Conservation (phyloP, 2,797 vertebrate species). For the Meda fulgida region DNA sequence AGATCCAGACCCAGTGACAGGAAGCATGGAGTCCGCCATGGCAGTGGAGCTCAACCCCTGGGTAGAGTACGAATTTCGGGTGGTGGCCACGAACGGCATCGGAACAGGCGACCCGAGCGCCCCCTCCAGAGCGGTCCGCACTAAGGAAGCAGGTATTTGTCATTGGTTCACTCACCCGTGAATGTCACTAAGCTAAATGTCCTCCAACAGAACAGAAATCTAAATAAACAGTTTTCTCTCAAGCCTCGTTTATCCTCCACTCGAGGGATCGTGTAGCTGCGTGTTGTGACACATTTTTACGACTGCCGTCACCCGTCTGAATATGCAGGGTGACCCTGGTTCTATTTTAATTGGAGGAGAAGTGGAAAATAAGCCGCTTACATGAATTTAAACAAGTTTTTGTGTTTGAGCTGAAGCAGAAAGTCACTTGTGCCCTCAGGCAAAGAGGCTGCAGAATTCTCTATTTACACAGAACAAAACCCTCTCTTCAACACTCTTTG, state of each 20-base stretch:
- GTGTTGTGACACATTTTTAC: constrained; percentile 49
- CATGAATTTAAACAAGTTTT: constrained; percentile 74
- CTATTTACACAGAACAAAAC: constrained; percentile 71
- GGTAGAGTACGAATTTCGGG: constrained; percentile 98
- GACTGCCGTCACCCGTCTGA: constrained; percentile 46
- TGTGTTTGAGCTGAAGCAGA: constrained; percentile 69
- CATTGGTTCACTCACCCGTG: neutral
- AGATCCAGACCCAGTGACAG: constrained; percentile 93
- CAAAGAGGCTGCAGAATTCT: constrained; percentile 72
- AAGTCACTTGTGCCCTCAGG: constrained; percentile 66
- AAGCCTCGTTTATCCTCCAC: constrained; percentile 39
- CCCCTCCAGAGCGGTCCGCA: constrained; percentile 89
- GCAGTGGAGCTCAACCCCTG: constrained; percentile 94
- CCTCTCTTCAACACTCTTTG: constrained; percentile 53
- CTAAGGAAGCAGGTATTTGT: constrained; percentile 91
- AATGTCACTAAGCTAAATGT: constrained; percentile 22
- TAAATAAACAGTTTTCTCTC: constrained; percentile 35
- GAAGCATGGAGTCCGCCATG: constrained; percentile 95
- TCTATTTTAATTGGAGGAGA: constrained; percentile 73
- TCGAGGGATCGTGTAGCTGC: constrained; percentile 34
- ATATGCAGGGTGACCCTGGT: constrained; percentile 63
- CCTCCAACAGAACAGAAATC: constrained; percentile 30
- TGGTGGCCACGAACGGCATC: constrained; percentile 93
- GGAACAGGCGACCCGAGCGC: constrained; percentile 94
- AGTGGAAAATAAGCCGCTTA: constrained; percentile 74